Evolutionary conservation across 1,140 invertebrate species (phyloP), one percentile per base, ranked within the genome.

Genomic region (Zaprionus inermis): DNA sequence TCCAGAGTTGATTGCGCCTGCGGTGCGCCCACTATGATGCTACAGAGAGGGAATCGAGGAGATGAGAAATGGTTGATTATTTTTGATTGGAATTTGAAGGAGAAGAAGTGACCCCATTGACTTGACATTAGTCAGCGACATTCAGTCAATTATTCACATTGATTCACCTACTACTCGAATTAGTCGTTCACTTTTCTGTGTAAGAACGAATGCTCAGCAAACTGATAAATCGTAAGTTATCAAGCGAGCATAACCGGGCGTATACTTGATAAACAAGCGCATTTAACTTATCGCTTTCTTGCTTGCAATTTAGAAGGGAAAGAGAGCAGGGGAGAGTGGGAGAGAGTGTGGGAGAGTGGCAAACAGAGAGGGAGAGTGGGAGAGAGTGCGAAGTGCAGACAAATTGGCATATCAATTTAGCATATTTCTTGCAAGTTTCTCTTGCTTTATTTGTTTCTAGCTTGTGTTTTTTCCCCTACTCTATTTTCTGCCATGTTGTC

Each of bases 11-110:
- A 91, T 44, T 92, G 91, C 1, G 92, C 91, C 6, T 82, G 86
- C 5, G 92, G 92, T 2, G 92, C 91, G 16, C 91, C 92, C 52
- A 92, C 81, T 55, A 92, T 71, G n/a, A 92, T 59, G 58, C 91
- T 92, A 51, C 1, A 76, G 72, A 20, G 44, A 20, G 18, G 18
- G 44, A 4, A 24, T 1, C 20, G 3, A 5, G 22, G 2, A 28
- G 10, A 38, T 20, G 14, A 51, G 34, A 20, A 41, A 6, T 24
- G 16, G 36, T 6, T 38, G 16, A 16, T 44, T 44, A 16, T 9
- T 7, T 44, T 44, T n/a, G n/a, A 44, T 44, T 44, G 38, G n/a
- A 16, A 32, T 67, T 55, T 67, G 55, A 20, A 30, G 49, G 55
- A 38, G 51, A 41, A 44, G 51, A 36, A 44, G 3, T 32, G 16